Evolutionary conservation across 2,888 invertebrate genomes (phyloP).

Genomic region (Melinaea marsaeus): DNA sequence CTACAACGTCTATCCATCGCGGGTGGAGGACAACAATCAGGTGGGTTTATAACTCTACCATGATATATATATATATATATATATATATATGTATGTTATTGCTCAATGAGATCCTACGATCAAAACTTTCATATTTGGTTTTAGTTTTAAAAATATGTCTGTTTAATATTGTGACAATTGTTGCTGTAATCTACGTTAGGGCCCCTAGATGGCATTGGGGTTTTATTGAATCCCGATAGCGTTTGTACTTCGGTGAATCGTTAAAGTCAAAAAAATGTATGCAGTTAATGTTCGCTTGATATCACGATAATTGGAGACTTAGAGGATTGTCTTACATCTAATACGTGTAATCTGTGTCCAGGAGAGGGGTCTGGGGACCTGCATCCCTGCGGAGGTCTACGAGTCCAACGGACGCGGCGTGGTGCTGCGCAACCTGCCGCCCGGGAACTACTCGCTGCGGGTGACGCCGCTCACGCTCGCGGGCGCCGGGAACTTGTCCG

Average conservation of each 20-base stretch:
- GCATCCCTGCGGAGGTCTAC: slow-evolving; percentile 82
- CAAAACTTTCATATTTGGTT: no score
- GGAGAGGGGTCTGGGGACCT: slow-evolving; percentile 77
- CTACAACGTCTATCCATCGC: slow-evolving; percentile 87
- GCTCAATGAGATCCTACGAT: no score
- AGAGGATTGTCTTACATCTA: background rate
- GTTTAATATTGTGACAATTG: no score
- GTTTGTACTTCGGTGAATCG: no score
- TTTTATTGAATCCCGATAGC: no score
- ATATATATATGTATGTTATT: no score
- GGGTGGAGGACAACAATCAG: slow-evolving; percentile 76
- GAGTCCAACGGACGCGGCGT: slow-evolving; percentile 68
- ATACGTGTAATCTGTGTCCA: slow-evolving; percentile 40
- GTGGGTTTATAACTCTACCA: slow-evolving; percentile 33
- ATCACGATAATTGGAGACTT: background rate
- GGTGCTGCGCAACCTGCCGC: slow-evolving; percentile 76
- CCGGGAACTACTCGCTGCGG: slow-evolving; percentile 90
- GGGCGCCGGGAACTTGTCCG: slow-evolving; percentile 82
- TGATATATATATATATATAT: no score
- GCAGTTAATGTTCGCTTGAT: no score
- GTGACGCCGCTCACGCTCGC: slow-evolving; percentile 88
- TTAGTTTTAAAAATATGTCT: no score
- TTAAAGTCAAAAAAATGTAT: no score
- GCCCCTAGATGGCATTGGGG: no score
- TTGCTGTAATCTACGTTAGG: no score